Base-by-base conservation (phyloP, 2,888 invertebrate genomes). In the Limenitis camilla region DNA sequence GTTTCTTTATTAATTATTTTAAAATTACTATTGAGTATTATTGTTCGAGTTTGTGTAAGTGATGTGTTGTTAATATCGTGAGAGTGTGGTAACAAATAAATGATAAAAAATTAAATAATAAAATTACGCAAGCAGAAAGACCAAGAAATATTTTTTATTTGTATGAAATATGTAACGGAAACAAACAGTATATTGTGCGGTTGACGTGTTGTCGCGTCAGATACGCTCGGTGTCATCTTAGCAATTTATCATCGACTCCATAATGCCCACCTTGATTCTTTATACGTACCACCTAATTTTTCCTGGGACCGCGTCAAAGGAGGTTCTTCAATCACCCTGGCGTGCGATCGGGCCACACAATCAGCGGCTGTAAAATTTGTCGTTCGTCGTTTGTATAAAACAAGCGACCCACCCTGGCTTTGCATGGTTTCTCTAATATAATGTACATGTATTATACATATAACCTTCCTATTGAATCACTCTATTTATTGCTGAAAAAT, bases 241-340 rank as follows among this genome's bases (percentile, higher is more conserved):
- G 65, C 61, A 71, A 71, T 69, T 71, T 69, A 68, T 70, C 65
- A 66, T 62, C 64, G 60, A 51, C 55, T 54, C 66, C 70, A 68
- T 78, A 68, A 74, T 71, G 72, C 74, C 71, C 69, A 71, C 75
- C 74, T 74, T 69, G 70, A 71, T 75, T 69, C 69, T 71, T 74
- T 66, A 70, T 71, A 77, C 78, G 78, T 80, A 77, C 71, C 76
- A 74, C 67, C 75, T 76, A 78, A 81, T 82, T 81, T 83, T 81
- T 81, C 74, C 72, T 66, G 68, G 67, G 67, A 69, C 72, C 68
- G 66, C 78, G 78, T 83, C 83, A 83, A 83, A 83, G 79, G 77
- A 79, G 79, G 72, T 71, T 71, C 76, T 72, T 83, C 82, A 77
- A 82, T 83, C 83, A 82, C 81, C 19, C 74, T 74, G 78, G 56